These are phyloP conservation scores for Drosophila suzukii DNA, from an alignment of 1,140 invertebrate genomes.

Conservation along the genomic window DNA sequence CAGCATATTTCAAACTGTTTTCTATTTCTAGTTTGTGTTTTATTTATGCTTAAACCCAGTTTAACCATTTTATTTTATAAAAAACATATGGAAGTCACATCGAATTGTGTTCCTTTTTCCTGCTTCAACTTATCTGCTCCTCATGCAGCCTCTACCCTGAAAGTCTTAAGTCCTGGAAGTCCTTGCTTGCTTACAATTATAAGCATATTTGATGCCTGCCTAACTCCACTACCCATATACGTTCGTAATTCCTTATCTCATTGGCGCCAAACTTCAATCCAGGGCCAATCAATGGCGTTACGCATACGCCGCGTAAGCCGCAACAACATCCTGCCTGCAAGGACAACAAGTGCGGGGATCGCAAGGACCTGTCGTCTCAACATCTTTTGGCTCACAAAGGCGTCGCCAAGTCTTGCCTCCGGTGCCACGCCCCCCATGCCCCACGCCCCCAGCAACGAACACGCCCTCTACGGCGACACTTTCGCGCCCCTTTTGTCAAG, in stretches of 20 bases:
- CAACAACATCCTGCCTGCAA: constrained; percentile 42
- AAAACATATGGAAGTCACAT: not conserved
- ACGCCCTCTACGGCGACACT: constrained; percentile 25
- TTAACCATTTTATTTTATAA: too few relatives aligned
- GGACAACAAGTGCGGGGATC: constrained; percentile 44
- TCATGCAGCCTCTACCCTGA: not conserved
- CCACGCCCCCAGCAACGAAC: constrained; percentile 33
- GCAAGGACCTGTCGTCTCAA: not conserved
- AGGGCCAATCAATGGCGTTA: constrained; percentile 71
- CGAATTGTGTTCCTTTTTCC: not conserved
- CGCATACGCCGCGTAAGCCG: constrained; percentile 73
- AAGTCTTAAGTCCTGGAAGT: constrained; percentile 21
- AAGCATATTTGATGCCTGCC: constrained; percentile 46
- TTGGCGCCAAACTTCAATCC: constrained; percentile 45
- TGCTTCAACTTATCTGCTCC: not conserved
- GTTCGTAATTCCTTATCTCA: constrained; percentile 22
- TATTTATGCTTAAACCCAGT: too few relatives aligned
- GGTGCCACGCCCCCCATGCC: constrained; percentile 36
- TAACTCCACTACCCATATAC: constrained; percentile 7
- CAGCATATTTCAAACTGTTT: too few relatives aligned
- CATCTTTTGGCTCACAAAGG: constrained; percentile 31
- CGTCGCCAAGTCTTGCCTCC: constrained; percentile 39
- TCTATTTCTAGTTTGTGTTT: too few relatives aligned
- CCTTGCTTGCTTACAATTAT: constrained; percentile 66
- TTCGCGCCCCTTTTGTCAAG: constrained; percentile 44